Evolutionary conservation across 2,113 vertebrate species (phyloP).

Genomic region (Tapirus terrestris): DNA sequence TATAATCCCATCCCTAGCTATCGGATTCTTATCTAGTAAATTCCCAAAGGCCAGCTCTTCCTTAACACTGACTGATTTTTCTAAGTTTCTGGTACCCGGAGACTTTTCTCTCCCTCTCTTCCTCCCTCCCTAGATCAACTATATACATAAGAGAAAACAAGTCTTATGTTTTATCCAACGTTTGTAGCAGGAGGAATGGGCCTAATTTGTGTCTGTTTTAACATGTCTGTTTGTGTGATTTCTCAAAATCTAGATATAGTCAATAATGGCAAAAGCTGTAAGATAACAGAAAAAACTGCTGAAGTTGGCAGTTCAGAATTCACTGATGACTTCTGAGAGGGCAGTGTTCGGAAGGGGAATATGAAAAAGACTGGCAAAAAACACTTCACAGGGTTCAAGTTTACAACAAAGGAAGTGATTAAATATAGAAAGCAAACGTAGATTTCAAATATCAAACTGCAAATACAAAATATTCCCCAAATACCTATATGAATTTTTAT

Average conservation of each 20-base stretch:
- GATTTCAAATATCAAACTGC: conserved; percentile 40
- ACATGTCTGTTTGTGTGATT: background rate
- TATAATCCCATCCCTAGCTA: background rate
- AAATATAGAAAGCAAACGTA: conserved; percentile 2
- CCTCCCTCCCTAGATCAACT: background rate
- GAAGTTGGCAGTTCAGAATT: background rate
- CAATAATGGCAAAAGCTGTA: background rate
- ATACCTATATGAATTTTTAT: conserved; percentile 31
- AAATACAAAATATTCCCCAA: conserved; percentile 33
- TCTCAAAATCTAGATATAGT: conserved; percentile 17
- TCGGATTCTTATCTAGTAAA: background rate
- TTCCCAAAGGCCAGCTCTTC: background rate
- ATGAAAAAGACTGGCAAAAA: conserved; percentile 6
- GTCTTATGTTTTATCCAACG: background rate
- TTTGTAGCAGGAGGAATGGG: background rate
- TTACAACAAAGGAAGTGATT: conserved; percentile 19
- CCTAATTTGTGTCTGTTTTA: background rate
- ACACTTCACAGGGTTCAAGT: background rate
- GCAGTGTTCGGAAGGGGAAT: background rate
- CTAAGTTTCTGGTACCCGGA: background rate
- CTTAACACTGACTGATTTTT: conserved; percentile 25
- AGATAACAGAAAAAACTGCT: background rate
- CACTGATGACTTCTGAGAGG: background rate
- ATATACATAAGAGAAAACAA: background rate
- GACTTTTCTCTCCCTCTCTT: background rate